phyloP scores from a whole-genome alignment of 2,888 invertebrate species.

The Dryobotodes eremita region DNA sequence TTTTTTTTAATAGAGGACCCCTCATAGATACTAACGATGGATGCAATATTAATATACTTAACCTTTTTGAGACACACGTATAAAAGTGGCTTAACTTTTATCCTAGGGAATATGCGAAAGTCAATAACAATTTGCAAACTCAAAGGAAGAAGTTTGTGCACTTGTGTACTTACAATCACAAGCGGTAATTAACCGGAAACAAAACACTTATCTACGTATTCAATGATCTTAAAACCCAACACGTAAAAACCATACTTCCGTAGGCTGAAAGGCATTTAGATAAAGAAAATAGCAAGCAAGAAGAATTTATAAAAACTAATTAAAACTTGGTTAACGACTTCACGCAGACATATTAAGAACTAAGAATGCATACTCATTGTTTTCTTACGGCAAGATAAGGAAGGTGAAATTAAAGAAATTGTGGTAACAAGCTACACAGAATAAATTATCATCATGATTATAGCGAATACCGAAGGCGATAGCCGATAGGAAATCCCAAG shows the following conservation, averaged over 20 bases:
- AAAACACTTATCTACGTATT: constrained; percentile 16
- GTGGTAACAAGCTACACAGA: background rate
- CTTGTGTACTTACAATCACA: background rate
- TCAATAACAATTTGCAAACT: background rate
- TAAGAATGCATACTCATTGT: constrained; percentile 47
- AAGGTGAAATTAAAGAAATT: background rate
- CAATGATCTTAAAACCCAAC: constrained; percentile 17
- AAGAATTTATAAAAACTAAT: constrained; percentile 25
- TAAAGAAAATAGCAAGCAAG: constrained; percentile 19
- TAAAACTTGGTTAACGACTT: constrained; percentile 34
- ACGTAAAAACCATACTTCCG: constrained; percentile 2
- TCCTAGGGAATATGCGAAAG: background rate
- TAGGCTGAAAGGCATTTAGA: constrained; percentile 22
- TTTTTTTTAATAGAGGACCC: background rate
- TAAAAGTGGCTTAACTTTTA: background rate
- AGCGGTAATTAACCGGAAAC: background rate
- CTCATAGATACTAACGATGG: background rate
- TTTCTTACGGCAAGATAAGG: constrained; percentile 32
- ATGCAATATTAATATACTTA: background rate
- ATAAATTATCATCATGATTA: background rate
- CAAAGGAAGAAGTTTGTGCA: background rate
- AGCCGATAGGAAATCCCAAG: background rate
- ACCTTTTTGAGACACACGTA: background rate
- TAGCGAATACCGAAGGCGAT: background rate
- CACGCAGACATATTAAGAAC: constrained; percentile 27